phyloP scores from a whole-genome alignment of 2,797 vertebrate genomes.

The Gymnodraco acuticeps region DNA sequence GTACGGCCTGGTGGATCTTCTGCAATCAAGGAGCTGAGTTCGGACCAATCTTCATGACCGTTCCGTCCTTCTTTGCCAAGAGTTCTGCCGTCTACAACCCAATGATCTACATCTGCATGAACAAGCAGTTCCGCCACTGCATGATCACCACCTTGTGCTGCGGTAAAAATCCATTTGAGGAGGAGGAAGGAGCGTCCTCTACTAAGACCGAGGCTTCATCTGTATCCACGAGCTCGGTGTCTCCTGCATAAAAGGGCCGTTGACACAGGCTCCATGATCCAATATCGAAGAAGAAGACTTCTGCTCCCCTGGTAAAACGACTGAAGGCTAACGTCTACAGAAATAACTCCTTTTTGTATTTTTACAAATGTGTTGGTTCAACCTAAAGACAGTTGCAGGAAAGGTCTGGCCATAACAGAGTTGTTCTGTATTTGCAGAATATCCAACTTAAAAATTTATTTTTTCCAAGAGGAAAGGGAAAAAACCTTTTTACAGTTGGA shows the following conservation, averaged over 20 bases:
- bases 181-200: constrained; percentile 90
- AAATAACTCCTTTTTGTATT: constrained; percentile 85
- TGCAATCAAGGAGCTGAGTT: constrained; percentile 93
- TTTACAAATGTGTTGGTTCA: constrained; percentile 83
- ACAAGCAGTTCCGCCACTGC: constrained; percentile 99
- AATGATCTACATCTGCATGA: constrained; percentile 96
- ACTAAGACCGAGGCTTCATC: constrained; percentile 96
- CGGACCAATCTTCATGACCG: constrained; percentile 94
- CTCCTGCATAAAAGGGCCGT: constrained; percentile 89
- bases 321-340: constrained; percentile 82
- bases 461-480: constrained; percentile 68
- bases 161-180: constrained; percentile 95
- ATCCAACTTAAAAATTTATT: constrained; percentile 79
- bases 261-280: constrained; percentile 48
- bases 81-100: constrained; percentile 93
- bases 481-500: constrained; percentile 82
- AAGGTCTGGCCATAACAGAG: constrained; percentile 81
- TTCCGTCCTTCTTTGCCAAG: constrained; percentile 98
- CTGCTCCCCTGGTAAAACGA: constrained; percentile 80
- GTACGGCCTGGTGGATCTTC: constrained; percentile 93
- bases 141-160: constrained; percentile 98
- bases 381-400: constrained; percentile 86
- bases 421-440: constrained; percentile 86
- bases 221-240: constrained; percentile 94
- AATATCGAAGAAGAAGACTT: constrained; percentile 75